Percentiles rank a stretch among this genome's conserved stretches.
phyloP scores from a whole-genome alignment of 2,888 invertebrate genomes.

The Trichopria drosophilae region DNA sequence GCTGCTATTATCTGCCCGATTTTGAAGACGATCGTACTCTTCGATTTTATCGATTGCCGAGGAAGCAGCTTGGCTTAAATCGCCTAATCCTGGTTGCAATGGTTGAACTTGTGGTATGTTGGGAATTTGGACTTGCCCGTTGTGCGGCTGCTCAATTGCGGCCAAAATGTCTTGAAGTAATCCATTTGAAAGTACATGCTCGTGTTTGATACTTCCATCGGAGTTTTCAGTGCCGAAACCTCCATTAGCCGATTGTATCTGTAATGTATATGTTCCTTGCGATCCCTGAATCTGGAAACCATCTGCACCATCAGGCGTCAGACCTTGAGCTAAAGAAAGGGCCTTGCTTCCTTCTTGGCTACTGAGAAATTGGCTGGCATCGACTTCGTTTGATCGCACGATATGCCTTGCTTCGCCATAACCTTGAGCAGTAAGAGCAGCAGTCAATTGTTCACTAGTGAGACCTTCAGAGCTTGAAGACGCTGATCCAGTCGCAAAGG shows the following conservation, averaged over 20 bases:
- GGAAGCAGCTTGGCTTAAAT: conserved; percentile 35
- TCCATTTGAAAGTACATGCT: conserved; percentile 77
- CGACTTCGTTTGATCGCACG: conserved; percentile 41
- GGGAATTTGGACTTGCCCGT: conserved; percentile 45
- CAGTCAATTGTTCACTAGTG: conserved; percentile 45
- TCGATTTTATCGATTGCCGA: conserved; percentile 27
- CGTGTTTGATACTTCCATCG: conserved; percentile 66
- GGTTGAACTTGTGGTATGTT: conserved; percentile 42
- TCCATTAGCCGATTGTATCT: conserved; percentile 73
- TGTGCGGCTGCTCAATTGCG: conserved; percentile 75
- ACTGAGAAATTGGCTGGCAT: conserved; percentile 46
- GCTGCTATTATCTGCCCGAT: conserved; percentile 6
- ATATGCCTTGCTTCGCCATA: conserved; percentile 42
- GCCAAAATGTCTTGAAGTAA: conserved; percentile 78
- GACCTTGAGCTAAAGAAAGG: conserved; percentile 46
- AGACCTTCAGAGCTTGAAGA: conserved; percentile 33
- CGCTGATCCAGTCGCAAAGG: conserved; percentile 29
- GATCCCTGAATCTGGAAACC: conserved; percentile 60
- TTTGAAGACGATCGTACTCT: neutral
- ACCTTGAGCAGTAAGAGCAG: conserved; percentile 45
- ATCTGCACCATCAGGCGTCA: conserved; percentile 43
- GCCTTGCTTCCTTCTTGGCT: conserved; percentile 48
- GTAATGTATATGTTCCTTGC: conserved; percentile 71
- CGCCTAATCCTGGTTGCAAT: conserved; percentile 40
- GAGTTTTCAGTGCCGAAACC: conserved; percentile 59